Evolutionary conservation across 2,113 vertebrate species (phyloP).

Genomic region (Mormoops blainvillei): DNA sequence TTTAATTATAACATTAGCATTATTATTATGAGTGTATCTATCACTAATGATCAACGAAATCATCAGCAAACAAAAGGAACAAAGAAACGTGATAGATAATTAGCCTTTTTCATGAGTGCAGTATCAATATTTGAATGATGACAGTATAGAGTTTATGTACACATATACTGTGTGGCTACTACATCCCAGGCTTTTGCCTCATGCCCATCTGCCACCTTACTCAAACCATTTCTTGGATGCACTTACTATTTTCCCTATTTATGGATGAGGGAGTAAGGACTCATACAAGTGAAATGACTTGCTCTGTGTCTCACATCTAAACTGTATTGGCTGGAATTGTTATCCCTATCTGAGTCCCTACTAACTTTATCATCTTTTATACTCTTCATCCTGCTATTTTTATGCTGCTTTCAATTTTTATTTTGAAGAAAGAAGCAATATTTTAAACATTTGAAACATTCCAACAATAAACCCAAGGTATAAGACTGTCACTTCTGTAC

Average conservation of each 20-base stretch:
- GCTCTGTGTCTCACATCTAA: neutral
- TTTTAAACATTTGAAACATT: neutral
- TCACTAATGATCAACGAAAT: neutral
- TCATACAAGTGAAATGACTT: neutral
- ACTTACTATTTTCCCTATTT: neutral
- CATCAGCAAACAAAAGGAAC: neutral
- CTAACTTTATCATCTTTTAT: neutral
- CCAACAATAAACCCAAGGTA: neutral
- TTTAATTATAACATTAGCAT: neutral
- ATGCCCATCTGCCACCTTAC: neutral
- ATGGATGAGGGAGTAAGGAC: neutral
- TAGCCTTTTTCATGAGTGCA: neutral
- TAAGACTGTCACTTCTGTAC: neutral
- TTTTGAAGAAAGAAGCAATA: neutral
- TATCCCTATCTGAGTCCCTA: neutral
- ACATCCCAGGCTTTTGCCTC: neutral
- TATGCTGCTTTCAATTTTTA: neutral
- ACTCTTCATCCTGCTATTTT: neutral
- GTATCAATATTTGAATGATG: neutral
- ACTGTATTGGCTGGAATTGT: neutral
- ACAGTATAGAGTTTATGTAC: neutral
- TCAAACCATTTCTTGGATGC: neutral
- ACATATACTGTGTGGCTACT: neutral
- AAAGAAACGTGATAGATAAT: neutral
- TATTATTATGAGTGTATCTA: neutral